Conservation (phyloP, 2,797 vertebrate species). For the Simalia tracyae region DNA sequence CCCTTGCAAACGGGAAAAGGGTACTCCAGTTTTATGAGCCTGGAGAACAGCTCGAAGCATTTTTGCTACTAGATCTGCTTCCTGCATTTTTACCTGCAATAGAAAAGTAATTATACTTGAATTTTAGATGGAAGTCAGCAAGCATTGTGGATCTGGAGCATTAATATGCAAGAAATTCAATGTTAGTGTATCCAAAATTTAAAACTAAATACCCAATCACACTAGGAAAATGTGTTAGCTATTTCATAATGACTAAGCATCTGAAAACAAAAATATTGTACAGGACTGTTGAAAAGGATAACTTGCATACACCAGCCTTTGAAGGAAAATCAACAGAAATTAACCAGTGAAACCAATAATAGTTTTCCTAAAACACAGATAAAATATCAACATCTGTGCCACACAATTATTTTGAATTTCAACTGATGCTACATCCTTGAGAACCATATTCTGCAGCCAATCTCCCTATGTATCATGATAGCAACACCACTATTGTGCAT, state of each 20-base stretch:
- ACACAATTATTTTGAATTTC: neutral
- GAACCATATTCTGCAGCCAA: neutral
- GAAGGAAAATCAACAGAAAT: neutral
- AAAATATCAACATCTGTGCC: neutral
- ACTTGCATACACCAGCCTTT: neutral
- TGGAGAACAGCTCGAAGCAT: slow-evolving; percentile 87
- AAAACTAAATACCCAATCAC: neutral
- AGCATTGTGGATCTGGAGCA: neutral
- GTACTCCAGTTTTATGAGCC: slow-evolving; percentile 83
- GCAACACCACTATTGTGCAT: neutral
- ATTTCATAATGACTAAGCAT: neutral
- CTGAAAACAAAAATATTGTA: neutral
- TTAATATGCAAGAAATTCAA: neutral
- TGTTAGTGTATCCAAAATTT: neutral
- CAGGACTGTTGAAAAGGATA: neutral
- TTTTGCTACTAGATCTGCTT: slow-evolving; percentile 82
- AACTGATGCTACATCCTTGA: neutral
- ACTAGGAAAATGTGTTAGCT: neutral
- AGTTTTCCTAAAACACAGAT: neutral
- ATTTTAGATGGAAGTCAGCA: neutral
- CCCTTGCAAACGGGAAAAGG: slow-evolving; percentile 74
- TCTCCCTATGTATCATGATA: neutral
- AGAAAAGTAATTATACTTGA: slow-evolving; percentile 17
- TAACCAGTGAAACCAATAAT: neutral
- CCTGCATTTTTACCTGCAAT: slow-evolving; percentile 76